phyloP scores from a whole-genome alignment of 2,113 vertebrate genomes.

The Scomber colias region DNA sequence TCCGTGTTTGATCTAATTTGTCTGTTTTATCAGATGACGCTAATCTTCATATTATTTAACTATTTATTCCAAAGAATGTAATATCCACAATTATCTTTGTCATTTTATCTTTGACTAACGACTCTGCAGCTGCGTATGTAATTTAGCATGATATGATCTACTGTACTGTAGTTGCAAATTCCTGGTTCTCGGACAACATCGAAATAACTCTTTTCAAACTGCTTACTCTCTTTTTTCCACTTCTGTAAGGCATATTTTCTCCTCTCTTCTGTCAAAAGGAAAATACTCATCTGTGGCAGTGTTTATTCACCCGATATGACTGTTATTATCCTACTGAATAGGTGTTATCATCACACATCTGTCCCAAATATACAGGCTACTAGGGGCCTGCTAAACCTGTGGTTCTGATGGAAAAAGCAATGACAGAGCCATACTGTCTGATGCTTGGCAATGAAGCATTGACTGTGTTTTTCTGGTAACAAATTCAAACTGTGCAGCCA shows the following conservation, averaged over 20 bases:
- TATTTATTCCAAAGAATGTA: not conserved
- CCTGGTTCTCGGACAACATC: not conserved
- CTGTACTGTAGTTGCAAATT: not conserved
- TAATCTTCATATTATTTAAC: constrained; percentile 24
- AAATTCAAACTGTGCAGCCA: constrained; percentile 39
- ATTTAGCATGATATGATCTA: not conserved
- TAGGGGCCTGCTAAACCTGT: not conserved
- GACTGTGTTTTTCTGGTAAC: constrained; percentile 5
- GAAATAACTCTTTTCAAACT: not conserved
- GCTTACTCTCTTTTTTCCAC: not conserved
- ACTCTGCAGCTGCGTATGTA: not conserved
- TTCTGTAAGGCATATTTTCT: constrained; percentile 4
- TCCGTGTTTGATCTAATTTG: not conserved
- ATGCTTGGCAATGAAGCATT: constrained; percentile 45
- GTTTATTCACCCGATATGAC: constrained; percentile 33
- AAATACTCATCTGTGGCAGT: constrained; percentile 24
- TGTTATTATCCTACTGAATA: too few relatives aligned
- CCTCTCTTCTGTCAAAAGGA: not conserved
- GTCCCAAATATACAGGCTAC: too few relatives aligned
- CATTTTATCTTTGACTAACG: not conserved
- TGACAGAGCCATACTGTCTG: constrained; percentile 42
- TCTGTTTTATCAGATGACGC: constrained; percentile 33
- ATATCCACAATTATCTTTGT: not conserved
- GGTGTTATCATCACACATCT: too few relatives aligned
- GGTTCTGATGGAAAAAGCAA: constrained; percentile 40